Evolutionary conservation across 2,797 vertebrate genomes (phyloP).

Genomic region (Cuniculus paca): DNA sequence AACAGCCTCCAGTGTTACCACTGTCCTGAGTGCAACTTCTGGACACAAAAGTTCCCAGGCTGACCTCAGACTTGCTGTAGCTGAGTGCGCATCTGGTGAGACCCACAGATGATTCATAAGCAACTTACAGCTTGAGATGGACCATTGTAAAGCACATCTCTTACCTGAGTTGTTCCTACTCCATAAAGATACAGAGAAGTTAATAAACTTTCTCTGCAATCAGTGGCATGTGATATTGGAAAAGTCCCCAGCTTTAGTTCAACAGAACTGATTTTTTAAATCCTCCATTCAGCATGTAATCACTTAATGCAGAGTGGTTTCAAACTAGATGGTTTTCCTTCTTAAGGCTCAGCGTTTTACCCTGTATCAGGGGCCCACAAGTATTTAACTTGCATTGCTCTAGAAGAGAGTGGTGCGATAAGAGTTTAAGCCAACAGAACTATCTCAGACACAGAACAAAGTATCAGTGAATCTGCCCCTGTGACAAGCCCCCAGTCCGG

Average conservation of each 20-base stretch:
- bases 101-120: background rate
- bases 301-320: background rate
- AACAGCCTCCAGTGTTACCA: background rate
- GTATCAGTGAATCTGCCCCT: background rate
- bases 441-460: no score
- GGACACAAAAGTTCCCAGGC: background rate
- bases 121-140: background rate
- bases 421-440: background rate
- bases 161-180: background rate
- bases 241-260: background rate
- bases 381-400: background rate
- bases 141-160: background rate
- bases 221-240: background rate
- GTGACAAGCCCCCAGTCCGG: background rate
- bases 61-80: background rate
- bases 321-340: background rate
- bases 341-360: background rate
- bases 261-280: slow-evolving; percentile 1
- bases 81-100: background rate
- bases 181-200: background rate
- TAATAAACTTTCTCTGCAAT: background rate
- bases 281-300: background rate
- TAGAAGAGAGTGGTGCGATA: background rate
- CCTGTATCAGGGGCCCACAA: background rate
- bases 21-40: background rate